Evolutionary conservation across 2,888 invertebrate genomes (phyloP).

Genomic region (Ethmia dodecea): DNA sequence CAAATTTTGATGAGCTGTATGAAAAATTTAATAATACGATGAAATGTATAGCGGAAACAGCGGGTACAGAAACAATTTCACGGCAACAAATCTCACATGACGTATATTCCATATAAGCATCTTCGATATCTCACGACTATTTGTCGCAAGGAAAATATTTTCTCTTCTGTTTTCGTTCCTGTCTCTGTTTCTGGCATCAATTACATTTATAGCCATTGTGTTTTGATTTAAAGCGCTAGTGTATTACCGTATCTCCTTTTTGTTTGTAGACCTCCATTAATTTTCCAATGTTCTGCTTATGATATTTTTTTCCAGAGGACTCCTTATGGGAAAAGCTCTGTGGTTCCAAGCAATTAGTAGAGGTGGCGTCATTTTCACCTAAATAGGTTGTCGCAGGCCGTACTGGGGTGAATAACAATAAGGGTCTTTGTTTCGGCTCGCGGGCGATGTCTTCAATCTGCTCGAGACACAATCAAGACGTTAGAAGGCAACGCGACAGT

Average conservation of each 20-base stretch:
- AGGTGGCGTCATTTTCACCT: constrained; percentile 40
- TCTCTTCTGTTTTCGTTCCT: constrained; percentile 30
- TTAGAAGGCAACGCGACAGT: constrained; percentile 39
- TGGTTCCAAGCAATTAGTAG: constrained; percentile 18
- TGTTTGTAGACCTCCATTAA: neutral
- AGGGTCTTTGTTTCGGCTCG: constrained; percentile 60
- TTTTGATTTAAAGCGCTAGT: constrained; percentile 19
- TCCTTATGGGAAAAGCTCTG: neutral
- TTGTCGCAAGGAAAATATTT: constrained; percentile 38
- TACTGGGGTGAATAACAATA: constrained; percentile 72
- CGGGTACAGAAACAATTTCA: constrained; percentile 43
- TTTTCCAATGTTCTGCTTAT: neutral
- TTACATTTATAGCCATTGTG: constrained; percentile 32
- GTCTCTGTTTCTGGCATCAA: constrained; percentile 32
- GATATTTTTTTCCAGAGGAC: neutral
- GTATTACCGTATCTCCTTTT: constrained; percentile 3
- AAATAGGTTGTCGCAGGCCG: constrained; percentile 59
- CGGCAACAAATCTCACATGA: constrained; percentile 47
- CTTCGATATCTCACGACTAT: constrained; percentile 38
- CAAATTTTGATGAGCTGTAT: constrained; percentile 18
- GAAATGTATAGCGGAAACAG: constrained; percentile 32
- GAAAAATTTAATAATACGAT: constrained; percentile 37
- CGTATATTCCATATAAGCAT: constrained; percentile 40
- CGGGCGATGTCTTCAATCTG: constrained; percentile 66
- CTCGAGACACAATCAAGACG: constrained; percentile 58